Conservation (phyloP, 2,888 invertebrate genomes). For the Diloba caeruleocephala region DNA sequence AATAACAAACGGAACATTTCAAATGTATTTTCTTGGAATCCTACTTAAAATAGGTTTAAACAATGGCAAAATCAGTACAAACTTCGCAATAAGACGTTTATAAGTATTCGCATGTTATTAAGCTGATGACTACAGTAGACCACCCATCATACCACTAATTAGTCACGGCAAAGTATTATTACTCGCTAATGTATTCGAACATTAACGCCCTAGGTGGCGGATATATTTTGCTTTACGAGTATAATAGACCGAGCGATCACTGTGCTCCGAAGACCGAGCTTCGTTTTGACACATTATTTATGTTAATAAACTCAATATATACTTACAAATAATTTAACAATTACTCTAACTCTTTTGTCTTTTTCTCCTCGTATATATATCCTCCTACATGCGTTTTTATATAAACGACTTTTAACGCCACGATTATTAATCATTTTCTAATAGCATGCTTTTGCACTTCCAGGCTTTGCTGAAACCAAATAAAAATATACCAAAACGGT, state of each 20-base stretch:
- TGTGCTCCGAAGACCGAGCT: slow-evolving; percentile 2
- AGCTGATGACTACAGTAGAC: slow-evolving; percentile 32
- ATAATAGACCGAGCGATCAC: slow-evolving; percentile 9
- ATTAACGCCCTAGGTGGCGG: slow-evolving; percentile 42
- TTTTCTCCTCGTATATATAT: too few species aligned
- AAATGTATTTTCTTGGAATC: background rate
- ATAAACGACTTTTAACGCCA: too few species aligned
- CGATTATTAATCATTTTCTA: slow-evolving; percentile 24
- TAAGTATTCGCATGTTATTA: slow-evolving; percentile 18
- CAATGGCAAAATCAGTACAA: slow-evolving; percentile 2
- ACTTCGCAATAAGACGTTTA: background rate
- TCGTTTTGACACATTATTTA: slow-evolving; percentile 5
- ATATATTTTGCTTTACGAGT: slow-evolving; percentile 29
- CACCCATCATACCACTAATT: slow-evolving; percentile 44
- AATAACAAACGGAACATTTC: background rate
- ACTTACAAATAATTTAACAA: too few species aligned
- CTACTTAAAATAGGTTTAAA: background rate
- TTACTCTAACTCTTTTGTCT: too few species aligned
- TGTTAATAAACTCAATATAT: too few species aligned
- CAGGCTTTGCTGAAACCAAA: slow-evolving; percentile 23
- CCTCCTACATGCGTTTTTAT: too few species aligned
- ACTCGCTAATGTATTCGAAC: slow-evolving; percentile 45
- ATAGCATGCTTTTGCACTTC: slow-evolving; percentile 30
- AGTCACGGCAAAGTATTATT: slow-evolving; percentile 48
- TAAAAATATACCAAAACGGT: slow-evolving; percentile 38